These are phyloP conservation scores for Heliconius charithonia DNA, from an alignment of 2,888 invertebrate genomes.

Conservation along the genomic window DNA sequence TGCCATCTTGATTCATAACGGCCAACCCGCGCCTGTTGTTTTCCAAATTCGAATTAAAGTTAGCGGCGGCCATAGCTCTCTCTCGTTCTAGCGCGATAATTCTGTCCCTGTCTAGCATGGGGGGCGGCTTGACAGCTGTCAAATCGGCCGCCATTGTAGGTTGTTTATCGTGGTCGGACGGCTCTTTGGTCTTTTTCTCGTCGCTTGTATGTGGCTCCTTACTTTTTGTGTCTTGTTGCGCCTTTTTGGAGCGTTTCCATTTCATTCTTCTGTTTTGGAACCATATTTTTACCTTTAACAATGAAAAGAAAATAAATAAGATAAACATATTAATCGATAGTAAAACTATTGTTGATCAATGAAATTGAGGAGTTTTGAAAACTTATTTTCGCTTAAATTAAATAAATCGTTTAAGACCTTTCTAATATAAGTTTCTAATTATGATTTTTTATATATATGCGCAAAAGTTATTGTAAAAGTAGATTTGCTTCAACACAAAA, in stretches of 20 bases:
- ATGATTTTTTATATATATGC: not conserved
- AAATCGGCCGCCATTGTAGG: constrained; percentile 69
- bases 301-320: constrained; percentile 41
- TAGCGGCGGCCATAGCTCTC: constrained; percentile 78
- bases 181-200: constrained; percentile 69
- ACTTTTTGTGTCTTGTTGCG: constrained; percentile 92
- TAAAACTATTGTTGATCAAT: too few species aligned
- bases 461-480: not conserved
- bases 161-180: constrained; percentile 64
- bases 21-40: constrained; percentile 76
- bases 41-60: constrained; percentile 81
- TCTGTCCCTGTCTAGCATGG: constrained; percentile 78
- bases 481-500: not conserved
- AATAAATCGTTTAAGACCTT: not conserved
- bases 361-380: not conserved
- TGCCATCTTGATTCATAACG: constrained; percentile 76
- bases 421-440: not conserved
- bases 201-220: constrained; percentile 72
- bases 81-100: constrained; percentile 78
- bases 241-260: constrained; percentile 99
- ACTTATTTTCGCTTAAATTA: not conserved
- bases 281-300: constrained; percentile 96
- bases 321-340: too few species aligned
- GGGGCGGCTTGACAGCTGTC: constrained; percentile 78
- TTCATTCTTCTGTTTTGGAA: constrained; percentile 99